These are phyloP conservation scores for Bos javanicus DNA, from an alignment of 2,113 vertebrate genomes.

Conservation along the genomic window DNA sequence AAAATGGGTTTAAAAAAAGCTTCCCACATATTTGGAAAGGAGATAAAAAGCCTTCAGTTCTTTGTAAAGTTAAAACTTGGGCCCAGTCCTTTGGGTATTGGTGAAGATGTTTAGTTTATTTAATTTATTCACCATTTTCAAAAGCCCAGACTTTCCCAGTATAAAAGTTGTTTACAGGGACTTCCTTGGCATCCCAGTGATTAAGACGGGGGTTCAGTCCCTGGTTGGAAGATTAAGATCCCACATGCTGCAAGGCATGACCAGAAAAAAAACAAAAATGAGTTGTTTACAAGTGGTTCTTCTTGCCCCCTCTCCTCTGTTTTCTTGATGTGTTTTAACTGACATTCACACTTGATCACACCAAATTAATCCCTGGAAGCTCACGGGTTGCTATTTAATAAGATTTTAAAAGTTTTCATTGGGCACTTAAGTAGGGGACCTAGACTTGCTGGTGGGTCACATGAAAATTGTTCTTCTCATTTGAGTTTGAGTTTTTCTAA, in stretches of 20 bases:
- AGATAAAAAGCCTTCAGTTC: background rate
- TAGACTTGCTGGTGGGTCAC: background rate
- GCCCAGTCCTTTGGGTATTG: background rate
- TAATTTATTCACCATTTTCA: background rate
- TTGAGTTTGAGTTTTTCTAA: background rate
- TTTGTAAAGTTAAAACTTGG: background rate
- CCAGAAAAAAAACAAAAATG: background rate
- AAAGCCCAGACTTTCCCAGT: background rate
- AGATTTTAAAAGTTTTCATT: background rate
- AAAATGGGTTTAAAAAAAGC: background rate
- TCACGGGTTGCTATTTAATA: background rate
- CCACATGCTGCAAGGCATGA: background rate
- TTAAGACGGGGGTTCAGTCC: background rate
- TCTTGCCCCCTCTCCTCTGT: background rate
- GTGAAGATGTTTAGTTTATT: background rate
- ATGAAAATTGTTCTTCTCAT: background rate
- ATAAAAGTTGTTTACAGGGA: background rate
- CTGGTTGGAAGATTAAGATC: background rate
- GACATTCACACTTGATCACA: background rate
- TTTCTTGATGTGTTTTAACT: background rate
- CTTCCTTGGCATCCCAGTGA: background rate
- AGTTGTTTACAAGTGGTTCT: background rate
- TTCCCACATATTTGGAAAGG: background rate
- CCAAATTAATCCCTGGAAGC: background rate
- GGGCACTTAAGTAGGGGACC: background rate